phyloP scores from a whole-genome alignment of 2,888 invertebrate genomes.

The Serripes groenlandicus region DNA sequence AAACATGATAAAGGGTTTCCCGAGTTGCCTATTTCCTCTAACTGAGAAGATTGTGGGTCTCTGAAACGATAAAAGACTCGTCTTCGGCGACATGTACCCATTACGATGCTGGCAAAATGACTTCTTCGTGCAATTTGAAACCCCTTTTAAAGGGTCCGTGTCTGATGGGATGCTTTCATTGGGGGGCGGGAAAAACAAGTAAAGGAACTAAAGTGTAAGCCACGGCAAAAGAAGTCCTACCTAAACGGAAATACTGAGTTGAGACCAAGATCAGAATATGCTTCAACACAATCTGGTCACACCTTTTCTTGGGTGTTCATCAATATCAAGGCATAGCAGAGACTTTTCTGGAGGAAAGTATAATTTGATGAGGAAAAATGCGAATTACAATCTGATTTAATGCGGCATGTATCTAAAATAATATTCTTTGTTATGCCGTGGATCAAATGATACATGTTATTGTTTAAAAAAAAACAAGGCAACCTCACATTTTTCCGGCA shows the following conservation, averaged over 20 bases:
- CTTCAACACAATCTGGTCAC: too few relatives aligned
- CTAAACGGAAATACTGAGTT: too few relatives aligned
- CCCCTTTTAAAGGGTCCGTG: conserved; percentile 30
- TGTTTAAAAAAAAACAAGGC: neutral
- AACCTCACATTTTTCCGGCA: neutral
- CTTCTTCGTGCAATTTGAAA: conserved; percentile 57
- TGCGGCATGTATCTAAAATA: too few relatives aligned
- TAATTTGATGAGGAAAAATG: too few relatives aligned
- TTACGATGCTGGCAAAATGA: conserved; percentile 55
- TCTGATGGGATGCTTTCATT: conserved; percentile 56
- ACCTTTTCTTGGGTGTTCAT: too few relatives aligned
- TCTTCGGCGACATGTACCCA: conserved; percentile 36
- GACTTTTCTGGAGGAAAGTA: too few relatives aligned
- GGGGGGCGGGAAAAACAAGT: conserved; percentile 27
- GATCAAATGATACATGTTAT: neutral
- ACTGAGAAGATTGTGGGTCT: conserved; percentile 44
- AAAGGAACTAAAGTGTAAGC: too few relatives aligned
- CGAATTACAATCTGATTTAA: too few relatives aligned
- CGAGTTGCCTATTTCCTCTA: conserved; percentile 13
- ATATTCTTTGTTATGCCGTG: too few relatives aligned
- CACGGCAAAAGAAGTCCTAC: too few relatives aligned
- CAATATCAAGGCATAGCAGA: too few relatives aligned
- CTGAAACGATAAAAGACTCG: conserved; percentile 8
- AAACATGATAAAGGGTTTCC: conserved; percentile 3
- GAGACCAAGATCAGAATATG: too few relatives aligned